Evolutionary conservation across 2,888 invertebrate species (phyloP), one percentile per base, ranked within the genome.

Genomic region (Leuctra nigra): DNA sequence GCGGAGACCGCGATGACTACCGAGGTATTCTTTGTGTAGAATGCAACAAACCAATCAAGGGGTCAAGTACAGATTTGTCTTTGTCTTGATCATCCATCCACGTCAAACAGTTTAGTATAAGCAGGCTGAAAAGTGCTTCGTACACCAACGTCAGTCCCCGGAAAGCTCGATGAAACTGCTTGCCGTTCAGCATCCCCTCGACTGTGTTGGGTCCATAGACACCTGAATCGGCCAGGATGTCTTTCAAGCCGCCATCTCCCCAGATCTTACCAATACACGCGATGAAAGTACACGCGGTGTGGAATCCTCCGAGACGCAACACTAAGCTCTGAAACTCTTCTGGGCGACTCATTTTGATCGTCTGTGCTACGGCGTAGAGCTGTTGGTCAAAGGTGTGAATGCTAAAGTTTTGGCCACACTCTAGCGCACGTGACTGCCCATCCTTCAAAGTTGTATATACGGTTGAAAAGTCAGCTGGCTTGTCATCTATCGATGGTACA

Each of bases 351-450:
- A 22, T 24, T 18, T 53, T 20, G 4, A 53, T 38, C 14, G 2
- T 4, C 38, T 38, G 33, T 2, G 53, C 53, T 14, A 53, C 53
- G 1, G 53, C 53, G 38, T n/a, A n/a, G n/a, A n/a, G n/a, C n/a
- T n/a, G n/a, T n/a, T n/a, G n/a, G n/a, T n/a, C n/a, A n/a, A n/a
- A n/a, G n/a, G n/a, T n/a, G n/a, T n/a, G n/a, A n/a, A 53, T 38
- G 18, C 11, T 14, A 18, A 20, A 53, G 14, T 53, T 38, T 41
- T 53, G 53, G 14, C 53, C 53, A 20, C 38, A 38, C n/a, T 46
- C 11, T 14, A 23, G 18, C 9, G 46, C 24, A 22, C 18, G 46
- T 22, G 7, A 22, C 14, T 46, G 46, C 2, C 46, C 46, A 46
- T 24, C 14, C 14, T 46, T 46, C 14, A n/a, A n/a, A n/a, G n/a